Base-by-base conservation (phyloP, 1,140 invertebrate species). In the Triops cancriformis region DNA sequence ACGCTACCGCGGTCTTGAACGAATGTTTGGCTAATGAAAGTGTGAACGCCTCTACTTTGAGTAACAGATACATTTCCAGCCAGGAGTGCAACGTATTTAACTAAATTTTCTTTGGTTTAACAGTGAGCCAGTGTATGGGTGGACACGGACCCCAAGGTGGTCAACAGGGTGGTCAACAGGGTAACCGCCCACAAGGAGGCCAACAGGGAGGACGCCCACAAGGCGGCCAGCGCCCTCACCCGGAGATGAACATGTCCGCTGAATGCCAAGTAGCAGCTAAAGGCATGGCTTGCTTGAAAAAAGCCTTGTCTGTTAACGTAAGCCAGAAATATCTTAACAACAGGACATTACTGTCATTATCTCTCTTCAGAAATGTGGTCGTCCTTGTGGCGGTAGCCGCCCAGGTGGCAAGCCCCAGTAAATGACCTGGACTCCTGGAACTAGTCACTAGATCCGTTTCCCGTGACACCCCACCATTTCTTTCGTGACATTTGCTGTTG, bases 61-160 rank as follows among this genome's bases (percentile, higher is more conserved):
- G 51, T 64, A 64, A 64, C 10, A 18, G 4, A 23, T 6, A 9
- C 51, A 1, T 6, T 6, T 64, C 51, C 1, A 64, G 10, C 5
- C 5, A 64, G n/a, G 18, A 64, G 51, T 18, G 6, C 23, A 6
- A 64, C 2, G 14, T 64, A 6, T 64, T n/a, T n/a, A 64, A 6
- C 0, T 0, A 64, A 6, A 6, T 4, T 14, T 64, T 23, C 4
- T 18, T 64, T 23, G 18, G n/a, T n/a, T n/a, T n/a, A 64, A n/a
- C 51, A 64, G 51, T 64, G 51, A 64, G 51, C 51, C 51, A 64
- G 23, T 64, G 51, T 14, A 64, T 64, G 51, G 51, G 51, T 64
- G 51, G n/a, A 64, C 3, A 23, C 51, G 18, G 51, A n/a, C 51
- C 51, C n/a, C 51, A 64, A 64, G 51, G 51, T 64, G 14, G 51